These are phyloP conservation scores for Diadegma fenestrale DNA, from an alignment of 2,888 invertebrate species.

Conservation along the genomic window DNA sequence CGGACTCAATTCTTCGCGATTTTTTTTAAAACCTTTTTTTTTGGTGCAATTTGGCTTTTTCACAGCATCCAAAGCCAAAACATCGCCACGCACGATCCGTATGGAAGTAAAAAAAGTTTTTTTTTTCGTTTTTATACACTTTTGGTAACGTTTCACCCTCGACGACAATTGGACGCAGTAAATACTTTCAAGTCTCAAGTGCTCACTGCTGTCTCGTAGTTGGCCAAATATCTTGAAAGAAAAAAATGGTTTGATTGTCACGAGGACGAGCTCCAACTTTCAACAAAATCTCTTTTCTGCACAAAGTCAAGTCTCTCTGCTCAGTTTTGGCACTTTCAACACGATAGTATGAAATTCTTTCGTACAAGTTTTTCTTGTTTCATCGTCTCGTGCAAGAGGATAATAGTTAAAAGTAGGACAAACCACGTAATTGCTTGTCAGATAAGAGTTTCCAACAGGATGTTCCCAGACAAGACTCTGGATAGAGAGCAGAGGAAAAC, in stretches of 20 bases:
- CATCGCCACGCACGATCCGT: too few relatives aligned
- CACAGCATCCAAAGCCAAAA: not conserved
- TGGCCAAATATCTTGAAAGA: not conserved
- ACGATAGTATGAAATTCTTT: conserved; percentile 6
- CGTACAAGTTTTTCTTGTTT: not conserved
- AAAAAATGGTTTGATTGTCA: conserved; percentile 49
- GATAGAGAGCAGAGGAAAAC: not conserved
- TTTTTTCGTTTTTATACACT: too few relatives aligned
- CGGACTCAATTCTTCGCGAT: not conserved
- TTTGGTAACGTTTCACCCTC: not conserved
- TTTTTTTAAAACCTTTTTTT: too few relatives aligned
- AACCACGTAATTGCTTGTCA: conserved; percentile 16
- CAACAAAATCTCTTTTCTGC: not conserved
- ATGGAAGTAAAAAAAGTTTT: too few relatives aligned
- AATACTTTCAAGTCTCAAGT: conserved; percentile 40
- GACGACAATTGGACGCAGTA: conserved; percentile 23
- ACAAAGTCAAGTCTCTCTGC: conserved; percentile 12
- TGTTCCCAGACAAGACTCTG: not conserved
- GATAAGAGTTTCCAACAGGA: conserved; percentile 23
- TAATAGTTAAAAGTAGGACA: not conserved
- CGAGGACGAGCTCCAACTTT: not conserved
- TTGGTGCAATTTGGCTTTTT: not conserved
- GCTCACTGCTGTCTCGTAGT: conserved; percentile 25
- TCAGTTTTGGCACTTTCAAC: conserved; percentile 1
- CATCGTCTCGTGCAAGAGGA: not conserved